These are phyloP conservation scores for Anaspis maculata DNA, from an alignment of 2,888 invertebrate genomes.

Conservation along the genomic window DNA sequence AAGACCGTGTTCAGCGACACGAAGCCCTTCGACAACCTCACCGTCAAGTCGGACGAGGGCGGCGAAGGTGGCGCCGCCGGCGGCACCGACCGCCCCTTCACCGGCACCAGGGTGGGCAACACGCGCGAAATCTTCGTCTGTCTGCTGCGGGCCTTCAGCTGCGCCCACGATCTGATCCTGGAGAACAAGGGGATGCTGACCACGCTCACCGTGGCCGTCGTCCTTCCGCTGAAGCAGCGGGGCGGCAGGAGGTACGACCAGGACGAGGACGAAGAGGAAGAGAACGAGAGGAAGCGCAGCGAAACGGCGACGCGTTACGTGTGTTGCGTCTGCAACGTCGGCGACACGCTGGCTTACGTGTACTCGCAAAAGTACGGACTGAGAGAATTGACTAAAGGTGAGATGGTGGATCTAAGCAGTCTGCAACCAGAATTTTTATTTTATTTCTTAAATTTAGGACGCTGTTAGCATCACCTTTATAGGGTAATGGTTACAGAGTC, in stretches of 20 bases:
- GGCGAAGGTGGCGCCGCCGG: constrained; percentile 1
- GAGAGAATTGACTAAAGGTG: constrained; percentile 69
- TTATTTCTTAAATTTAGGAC: no score
- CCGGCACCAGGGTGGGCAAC: constrained; percentile 35
- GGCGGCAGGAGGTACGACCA: no score
- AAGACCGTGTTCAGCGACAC: constrained; percentile 52
- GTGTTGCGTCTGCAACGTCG: constrained; percentile 82
- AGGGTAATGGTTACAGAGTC: no score
- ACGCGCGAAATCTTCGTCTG: constrained; percentile 69
- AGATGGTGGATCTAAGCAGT: no score
- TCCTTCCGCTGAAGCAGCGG: constrained; percentile 57
- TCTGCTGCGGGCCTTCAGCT: constrained; percentile 70
- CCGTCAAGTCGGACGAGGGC: constrained; percentile 29
- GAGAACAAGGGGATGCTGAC: constrained; percentile 76
- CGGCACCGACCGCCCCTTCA: not conserved
- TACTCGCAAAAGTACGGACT: constrained; percentile 70
- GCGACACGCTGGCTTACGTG: constrained; percentile 83
- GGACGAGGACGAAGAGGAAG: no score
- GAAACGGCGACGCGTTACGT: constrained; percentile 47
- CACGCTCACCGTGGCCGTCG: constrained; percentile 72
- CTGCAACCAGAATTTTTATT: no score
- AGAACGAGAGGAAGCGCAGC: constrained; percentile 10
- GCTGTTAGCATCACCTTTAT: no score
- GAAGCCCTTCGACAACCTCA: constrained; percentile 36
- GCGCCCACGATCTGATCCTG: constrained; percentile 76